These are phyloP conservation scores for Halisarca cf. caerulea DNA, from an alignment of 37 sponge, comb jelly and placozoan genomes.

Conservation along the genomic window DNA sequence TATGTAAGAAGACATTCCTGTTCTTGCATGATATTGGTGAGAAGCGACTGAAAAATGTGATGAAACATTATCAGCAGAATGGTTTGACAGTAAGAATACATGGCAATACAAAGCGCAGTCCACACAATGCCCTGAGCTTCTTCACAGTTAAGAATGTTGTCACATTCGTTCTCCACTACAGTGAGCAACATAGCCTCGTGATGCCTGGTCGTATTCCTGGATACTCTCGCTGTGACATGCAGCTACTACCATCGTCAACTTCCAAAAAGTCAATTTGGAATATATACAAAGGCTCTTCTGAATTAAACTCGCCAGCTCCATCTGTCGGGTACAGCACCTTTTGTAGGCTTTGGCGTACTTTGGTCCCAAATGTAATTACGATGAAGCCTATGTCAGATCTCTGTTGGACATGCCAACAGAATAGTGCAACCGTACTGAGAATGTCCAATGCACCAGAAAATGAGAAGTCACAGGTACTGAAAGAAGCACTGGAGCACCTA, in stretches of 20 bases:
- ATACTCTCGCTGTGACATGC: slow-evolving; percentile 43
- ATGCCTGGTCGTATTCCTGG: slow-evolving; percentile 64
- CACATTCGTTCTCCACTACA: slow-evolving; percentile 27
- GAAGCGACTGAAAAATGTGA: slow-evolving; percentile 9
- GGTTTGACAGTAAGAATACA: slow-evolving; percentile 34
- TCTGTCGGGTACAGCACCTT: slow-evolving; percentile 30
- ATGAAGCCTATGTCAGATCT: slow-evolving; percentile 59
- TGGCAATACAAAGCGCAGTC: background rate
- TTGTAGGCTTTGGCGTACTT: slow-evolving; percentile 37
- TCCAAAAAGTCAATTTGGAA: slow-evolving; percentile 51
- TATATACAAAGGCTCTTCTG: slow-evolving; percentile 10
- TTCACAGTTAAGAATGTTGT: background rate
- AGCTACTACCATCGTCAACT: slow-evolving; percentile 48
- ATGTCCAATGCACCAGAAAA: slow-evolving; percentile 33
- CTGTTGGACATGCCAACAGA: slow-evolving; percentile 69
- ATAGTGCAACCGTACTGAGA: slow-evolving; percentile 38
- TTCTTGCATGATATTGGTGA: background rate
- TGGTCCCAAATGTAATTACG: slow-evolving; percentile 40
- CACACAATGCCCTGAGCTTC: slow-evolving; percentile 26
- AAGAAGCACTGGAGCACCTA: slow-evolving; percentile 37
- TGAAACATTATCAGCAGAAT: background rate
- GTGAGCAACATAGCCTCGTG: slow-evolving; percentile 40
- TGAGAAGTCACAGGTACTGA: slow-evolving; percentile 29
- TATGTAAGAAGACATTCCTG: background rate
- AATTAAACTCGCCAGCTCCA: background rate